Conservation (phyloP, 1,140 invertebrate genomes). For the Orchesella cincta region DNA sequence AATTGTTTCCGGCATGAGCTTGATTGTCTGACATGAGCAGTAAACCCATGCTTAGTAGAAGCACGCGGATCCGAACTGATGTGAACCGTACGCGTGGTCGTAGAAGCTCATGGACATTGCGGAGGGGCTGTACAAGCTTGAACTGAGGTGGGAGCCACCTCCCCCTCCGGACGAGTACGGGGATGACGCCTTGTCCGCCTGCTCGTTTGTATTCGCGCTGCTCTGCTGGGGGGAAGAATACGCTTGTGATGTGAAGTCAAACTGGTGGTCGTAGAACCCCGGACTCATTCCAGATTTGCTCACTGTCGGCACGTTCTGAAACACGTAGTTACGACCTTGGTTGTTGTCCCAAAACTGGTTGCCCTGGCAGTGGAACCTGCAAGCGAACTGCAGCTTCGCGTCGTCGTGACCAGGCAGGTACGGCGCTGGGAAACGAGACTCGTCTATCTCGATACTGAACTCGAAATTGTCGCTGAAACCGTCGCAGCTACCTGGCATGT, state of each 20-base stretch:
- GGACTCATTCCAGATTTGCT: background rate
- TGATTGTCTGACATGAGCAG: background rate
- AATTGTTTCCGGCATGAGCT: background rate
- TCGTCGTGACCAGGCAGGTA: constrained; percentile 67
- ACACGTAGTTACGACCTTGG: constrained; percentile 77
- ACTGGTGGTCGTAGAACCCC: background rate
- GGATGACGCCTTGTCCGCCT: background rate
- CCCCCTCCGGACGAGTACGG: background rate
- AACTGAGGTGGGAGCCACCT: background rate
- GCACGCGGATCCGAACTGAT: background rate
- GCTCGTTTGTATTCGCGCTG: background rate
- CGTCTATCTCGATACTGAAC: constrained; percentile 75
- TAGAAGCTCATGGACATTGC: background rate
- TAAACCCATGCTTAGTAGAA: background rate
- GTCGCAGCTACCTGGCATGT: constrained; percentile 85
- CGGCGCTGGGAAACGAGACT: background rate
- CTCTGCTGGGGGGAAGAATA: constrained; percentile 13
- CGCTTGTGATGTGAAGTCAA: background rate
- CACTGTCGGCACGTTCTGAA: constrained; percentile 63
- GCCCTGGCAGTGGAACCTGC: constrained; percentile 78
- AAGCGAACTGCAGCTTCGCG: constrained; percentile 76
- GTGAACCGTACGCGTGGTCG: constrained; percentile 1
- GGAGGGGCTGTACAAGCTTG: background rate
- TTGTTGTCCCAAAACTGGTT: constrained; percentile 85
- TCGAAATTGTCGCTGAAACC: constrained; percentile 82